Evolutionary conservation across 2,113 vertebrate species (phyloP).

Genomic region (Atrichornis clamosus): DNA sequence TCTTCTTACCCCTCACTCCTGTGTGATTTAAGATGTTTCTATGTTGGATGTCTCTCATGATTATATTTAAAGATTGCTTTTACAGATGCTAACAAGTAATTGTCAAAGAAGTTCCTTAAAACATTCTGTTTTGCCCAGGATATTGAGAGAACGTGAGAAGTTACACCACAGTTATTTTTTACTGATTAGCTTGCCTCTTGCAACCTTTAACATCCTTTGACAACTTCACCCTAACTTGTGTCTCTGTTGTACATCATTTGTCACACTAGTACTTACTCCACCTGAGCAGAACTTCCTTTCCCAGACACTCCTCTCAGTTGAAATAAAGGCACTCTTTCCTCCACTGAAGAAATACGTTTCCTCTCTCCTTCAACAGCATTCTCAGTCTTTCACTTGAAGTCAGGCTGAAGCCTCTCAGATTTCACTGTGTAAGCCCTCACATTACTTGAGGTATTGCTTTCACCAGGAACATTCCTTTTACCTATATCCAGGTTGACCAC

Average conservation of each 20-base stretch:
- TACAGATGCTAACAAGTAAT: background rate
- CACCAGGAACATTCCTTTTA: background rate
- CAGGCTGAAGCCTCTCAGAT: background rate
- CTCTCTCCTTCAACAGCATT: background rate
- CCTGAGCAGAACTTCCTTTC: background rate
- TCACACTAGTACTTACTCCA: background rate
- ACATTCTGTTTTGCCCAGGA: background rate
- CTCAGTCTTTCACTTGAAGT: background rate
- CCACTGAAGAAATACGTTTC: background rate
- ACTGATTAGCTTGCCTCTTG: background rate
- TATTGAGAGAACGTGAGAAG: background rate
- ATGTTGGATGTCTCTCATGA: background rate
- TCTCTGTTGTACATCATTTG: background rate
- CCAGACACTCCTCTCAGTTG: background rate
- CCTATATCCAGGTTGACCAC: background rate
- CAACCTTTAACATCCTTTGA: background rate
- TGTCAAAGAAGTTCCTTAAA: background rate
- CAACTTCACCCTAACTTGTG: background rate
- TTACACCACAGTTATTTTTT: background rate
- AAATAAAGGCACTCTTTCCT: background rate
- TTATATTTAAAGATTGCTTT: background rate
- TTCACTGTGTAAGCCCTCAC: background rate
- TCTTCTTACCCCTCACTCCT: background rate
- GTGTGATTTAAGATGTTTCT: background rate
- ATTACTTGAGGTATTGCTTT: background rate